A percentile compares a stretch with the other conserved stretches of the same genome.
Conservation (phyloP, 2,888 invertebrate species). For the Allolobophora icterica region DNA sequence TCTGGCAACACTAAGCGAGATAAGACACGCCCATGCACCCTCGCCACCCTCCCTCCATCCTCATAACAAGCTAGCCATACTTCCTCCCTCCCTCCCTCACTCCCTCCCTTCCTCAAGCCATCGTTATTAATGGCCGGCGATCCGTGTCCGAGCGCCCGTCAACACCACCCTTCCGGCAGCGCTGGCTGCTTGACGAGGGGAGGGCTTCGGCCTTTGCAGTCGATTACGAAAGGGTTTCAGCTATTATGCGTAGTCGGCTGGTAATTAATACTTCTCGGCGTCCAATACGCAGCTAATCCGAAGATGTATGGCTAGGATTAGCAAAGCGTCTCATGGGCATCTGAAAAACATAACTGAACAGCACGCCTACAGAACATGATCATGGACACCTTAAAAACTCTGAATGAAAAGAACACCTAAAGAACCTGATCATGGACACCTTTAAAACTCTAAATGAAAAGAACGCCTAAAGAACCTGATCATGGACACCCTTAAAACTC, state of each 20-base stretch:
- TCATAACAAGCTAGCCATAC: background rate
- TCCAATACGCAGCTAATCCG: slow-evolving; percentile 5
- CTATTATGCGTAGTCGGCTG: background rate
- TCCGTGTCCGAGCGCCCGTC: background rate
- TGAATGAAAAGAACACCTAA: too few species aligned
- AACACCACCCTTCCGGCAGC: background rate
- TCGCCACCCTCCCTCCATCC: background rate
- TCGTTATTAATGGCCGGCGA: background rate
- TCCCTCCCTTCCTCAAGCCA: background rate
- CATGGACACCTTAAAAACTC: too few species aligned
- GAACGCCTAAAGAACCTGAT: too few species aligned
- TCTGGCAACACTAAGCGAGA: background rate
- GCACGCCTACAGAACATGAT: too few species aligned
- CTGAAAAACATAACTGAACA: too few species aligned
- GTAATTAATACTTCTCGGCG: slow-evolving; percentile 1
- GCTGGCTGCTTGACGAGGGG: background rate
- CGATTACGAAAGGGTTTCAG: background rate
- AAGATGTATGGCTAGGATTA: background rate
- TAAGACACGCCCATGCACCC: background rate
- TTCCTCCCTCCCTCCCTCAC: background rate
- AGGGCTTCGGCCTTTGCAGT: background rate
- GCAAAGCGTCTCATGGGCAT: background rate
- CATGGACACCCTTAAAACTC: too few species aligned
- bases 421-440: too few species aligned
- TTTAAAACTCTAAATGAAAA: too few species aligned